These are phyloP conservation scores for Nasonovia ribisnigri DNA, from an alignment of 2,888 invertebrate genomes.

Conservation along the genomic window DNA sequence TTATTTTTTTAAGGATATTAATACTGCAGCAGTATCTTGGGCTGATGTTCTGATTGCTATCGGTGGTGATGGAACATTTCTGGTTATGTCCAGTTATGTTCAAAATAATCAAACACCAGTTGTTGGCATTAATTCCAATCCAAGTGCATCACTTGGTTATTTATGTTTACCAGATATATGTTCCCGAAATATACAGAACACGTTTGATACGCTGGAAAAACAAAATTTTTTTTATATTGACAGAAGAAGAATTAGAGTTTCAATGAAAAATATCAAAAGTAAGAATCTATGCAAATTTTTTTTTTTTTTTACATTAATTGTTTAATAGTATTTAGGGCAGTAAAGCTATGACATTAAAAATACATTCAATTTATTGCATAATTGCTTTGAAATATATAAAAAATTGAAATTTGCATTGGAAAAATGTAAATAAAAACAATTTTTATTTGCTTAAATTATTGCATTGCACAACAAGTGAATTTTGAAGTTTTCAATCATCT, in stretches of 20 bases:
- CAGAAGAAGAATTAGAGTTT: slow-evolving; percentile 64
- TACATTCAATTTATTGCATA: neutral
- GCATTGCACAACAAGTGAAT: neutral
- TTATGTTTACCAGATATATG: slow-evolving; percentile 90
- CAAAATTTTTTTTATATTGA: slow-evolving; percentile 72
- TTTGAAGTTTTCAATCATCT: neutral
- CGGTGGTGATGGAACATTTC: slow-evolving; percentile 98
- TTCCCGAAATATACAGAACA: slow-evolving; percentile 80
- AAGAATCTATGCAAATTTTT: slow-evolving; percentile 7
- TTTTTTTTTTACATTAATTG: neutral
- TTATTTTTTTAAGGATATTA: slow-evolving; percentile 58
- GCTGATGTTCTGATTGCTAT: slow-evolving; percentile 90
- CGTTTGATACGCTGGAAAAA: slow-evolving; percentile 82
- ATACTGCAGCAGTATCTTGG: slow-evolving; percentile 81
- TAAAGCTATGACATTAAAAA: neutral
- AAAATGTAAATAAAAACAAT: neutral
- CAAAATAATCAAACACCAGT: slow-evolving; percentile 85
- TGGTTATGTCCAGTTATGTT: slow-evolving; percentile 90
- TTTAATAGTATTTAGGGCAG: neutral
- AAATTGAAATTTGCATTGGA: neutral
- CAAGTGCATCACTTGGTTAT: slow-evolving; percentile 91
- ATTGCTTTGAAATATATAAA: neutral
- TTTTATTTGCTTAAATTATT: neutral
- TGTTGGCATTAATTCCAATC: slow-evolving; percentile 97
- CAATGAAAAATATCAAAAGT: slow-evolving; percentile 47